phyloP scores from a whole-genome alignment of 2,113 vertebrate genomes.

The Python bivittatus region DNA sequence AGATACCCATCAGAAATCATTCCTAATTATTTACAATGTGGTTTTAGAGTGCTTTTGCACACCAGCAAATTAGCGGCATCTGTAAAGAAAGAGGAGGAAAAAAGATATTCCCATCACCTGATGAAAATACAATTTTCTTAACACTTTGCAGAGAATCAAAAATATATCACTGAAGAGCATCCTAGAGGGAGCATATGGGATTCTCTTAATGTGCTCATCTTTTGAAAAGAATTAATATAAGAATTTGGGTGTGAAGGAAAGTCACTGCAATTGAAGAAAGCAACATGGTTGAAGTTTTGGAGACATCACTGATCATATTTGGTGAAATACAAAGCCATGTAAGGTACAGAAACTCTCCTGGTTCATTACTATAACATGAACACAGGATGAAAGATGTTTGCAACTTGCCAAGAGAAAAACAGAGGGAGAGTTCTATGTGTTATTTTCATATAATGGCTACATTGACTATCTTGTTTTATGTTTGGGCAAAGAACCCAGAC shows the following conservation, averaged over 20 bases:
- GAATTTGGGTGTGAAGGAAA: conserved; percentile 65
- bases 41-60: conserved; percentile 33
- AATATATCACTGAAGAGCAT: conserved; percentile 63
- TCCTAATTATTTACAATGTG: conserved; percentile 59
- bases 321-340: conserved; percentile 29
- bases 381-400: neutral
- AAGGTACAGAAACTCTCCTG: neutral
- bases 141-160: conserved; percentile 71
- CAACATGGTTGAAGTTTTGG: conserved; percentile 45
- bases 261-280: conserved; percentile 61
- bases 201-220: conserved; percentile 67
- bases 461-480: neutral
- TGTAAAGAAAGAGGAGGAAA: conserved; percentile 65
- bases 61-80: conserved; percentile 42
- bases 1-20: conserved; percentile 54
- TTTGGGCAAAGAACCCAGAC: neutral
- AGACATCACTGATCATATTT: conserved; percentile 26
- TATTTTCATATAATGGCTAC: neutral
- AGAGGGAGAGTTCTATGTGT: neutral
- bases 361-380: neutral
- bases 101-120: conserved; percentile 63
- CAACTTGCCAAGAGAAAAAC: neutral
- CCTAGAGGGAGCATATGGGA: conserved; percentile 66
- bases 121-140: conserved; percentile 54
- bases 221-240: conserved; percentile 63